These are phyloP conservation scores for Myotis vivesi DNA, from an alignment of 2,797 vertebrate genomes.

Conservation along the genomic window DNA sequence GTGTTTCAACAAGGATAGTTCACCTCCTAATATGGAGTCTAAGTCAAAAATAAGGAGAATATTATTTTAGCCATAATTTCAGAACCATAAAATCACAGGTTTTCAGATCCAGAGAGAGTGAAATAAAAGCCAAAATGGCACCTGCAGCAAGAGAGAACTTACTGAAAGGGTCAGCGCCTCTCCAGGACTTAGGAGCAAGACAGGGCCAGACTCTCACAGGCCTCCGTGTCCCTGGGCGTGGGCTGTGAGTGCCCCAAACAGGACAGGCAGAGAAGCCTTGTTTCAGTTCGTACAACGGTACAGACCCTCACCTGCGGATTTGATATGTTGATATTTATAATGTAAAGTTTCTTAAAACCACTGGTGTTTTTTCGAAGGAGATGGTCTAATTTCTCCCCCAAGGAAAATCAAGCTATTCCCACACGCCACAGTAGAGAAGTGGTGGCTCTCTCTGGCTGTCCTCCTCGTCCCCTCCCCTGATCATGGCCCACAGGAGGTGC, in stretches of 20 bases:
- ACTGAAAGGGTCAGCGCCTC: background rate
- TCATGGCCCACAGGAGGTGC: slow-evolving; percentile 80
- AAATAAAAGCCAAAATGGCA: background rate
- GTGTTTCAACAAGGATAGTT: background rate
- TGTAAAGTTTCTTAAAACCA: background rate
- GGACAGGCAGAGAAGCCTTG: background rate
- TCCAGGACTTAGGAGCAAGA: background rate
- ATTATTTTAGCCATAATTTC: background rate
- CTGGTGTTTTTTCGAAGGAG: background rate
- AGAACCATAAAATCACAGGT: background rate
- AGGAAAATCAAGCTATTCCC: background rate
- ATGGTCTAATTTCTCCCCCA: background rate
- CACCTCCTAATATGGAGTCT: background rate
- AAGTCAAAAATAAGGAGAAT: background rate
- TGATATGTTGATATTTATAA: background rate
- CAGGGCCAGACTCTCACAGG: background rate
- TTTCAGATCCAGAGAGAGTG: background rate
- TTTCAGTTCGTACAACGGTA: background rate
- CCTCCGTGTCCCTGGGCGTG: background rate
- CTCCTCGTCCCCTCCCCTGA: slow-evolving; percentile 78
- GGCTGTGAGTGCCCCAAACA: background rate
- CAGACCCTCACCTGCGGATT: background rate
- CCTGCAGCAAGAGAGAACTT: background rate
- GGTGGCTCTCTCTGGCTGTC: background rate
- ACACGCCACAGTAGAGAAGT: background rate